Base-by-base conservation (phyloP, 1,140 invertebrate genomes). In the Danaus plexippus region DNA sequence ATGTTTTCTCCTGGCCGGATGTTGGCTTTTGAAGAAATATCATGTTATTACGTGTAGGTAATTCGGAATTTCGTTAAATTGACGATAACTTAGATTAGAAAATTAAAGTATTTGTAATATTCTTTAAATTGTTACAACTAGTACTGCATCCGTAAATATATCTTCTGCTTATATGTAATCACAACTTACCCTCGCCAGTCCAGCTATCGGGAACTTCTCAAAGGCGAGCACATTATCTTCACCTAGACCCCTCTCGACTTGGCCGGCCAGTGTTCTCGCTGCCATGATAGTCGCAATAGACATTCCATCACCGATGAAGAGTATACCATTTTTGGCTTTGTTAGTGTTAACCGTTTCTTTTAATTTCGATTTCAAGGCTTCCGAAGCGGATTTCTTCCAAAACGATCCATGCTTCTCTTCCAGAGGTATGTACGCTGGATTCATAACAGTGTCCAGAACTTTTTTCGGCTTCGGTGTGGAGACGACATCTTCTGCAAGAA, bases 241-340 rank as follows among this genome's bases (percentile, higher is more conserved):
- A 6, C 91, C 93, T 2, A 86, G 66, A 1, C 89, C 85, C 2
- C 88, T 87, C 8, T 88, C 72, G 45, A 85, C 48, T 71, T 94
- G 91, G 0, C 92, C 93, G 55, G 90, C 89, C 53, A 90, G 91
- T 1, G 92, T 92, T 22, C 94, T 87, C 0, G 92, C 89, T 0
- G 93, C 93, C 41, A 92, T 91, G 22, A 95, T 68, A 0, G 94
- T 94, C 0, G 92, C 87, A 43, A 95, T 81, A 1, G 93, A 93
- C 93, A 96, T 95, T 2, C 93, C 94, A 76, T 95, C 94, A 1
- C 94, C 94, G 12, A 96, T 76, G 68, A 95, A 95, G 11, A 95
- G 71, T 49, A 95, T 94, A 0, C 94, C 90, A 75, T 95, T 96
- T 58, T 84, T 86, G 1, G 85, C 85, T 57, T 79, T 84, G 54